phyloP scores from a whole-genome alignment of 2,113 vertebrate species.

The Rhipidura dahli region DNA sequence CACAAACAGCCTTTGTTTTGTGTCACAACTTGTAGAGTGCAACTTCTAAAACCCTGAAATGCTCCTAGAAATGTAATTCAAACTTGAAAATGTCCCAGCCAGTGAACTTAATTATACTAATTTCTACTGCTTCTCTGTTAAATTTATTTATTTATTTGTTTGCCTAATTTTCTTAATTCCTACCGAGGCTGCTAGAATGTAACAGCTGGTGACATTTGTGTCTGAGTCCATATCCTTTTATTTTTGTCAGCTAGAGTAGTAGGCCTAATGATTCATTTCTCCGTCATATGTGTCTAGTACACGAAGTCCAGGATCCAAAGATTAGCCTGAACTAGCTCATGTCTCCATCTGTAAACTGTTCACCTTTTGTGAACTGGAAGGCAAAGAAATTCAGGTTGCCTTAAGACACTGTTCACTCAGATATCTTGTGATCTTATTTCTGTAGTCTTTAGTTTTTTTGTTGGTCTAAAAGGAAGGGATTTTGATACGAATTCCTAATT shows the following conservation, averaged over 20 bases:
- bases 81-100: not conserved
- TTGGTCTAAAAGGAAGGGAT: not conserved
- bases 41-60: not conserved
- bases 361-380: not conserved
- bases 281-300: not conserved
- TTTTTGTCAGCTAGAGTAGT: not conserved
- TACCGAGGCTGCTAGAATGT: not conserved
- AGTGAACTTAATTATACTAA: not conserved
- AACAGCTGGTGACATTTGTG: conserved; percentile 27
- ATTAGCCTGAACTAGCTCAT: not conserved
- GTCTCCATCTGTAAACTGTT: not conserved
- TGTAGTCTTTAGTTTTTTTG: not conserved
- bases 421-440: not conserved
- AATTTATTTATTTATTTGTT: not conserved
- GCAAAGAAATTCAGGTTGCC: not conserved
- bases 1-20: not conserved
- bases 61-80: not conserved
- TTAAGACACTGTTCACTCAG: not conserved
- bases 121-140: not conserved
- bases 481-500: not conserved
- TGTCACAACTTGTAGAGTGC: not conserved
- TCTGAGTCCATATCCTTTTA: not conserved
- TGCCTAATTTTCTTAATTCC: not conserved
- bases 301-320: not conserved
- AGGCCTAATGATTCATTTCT: conserved; percentile 13